These are phyloP conservation scores for Carassius gibelio DNA, from an alignment of 2,113 vertebrate genomes.

Conservation along the genomic window DNA sequence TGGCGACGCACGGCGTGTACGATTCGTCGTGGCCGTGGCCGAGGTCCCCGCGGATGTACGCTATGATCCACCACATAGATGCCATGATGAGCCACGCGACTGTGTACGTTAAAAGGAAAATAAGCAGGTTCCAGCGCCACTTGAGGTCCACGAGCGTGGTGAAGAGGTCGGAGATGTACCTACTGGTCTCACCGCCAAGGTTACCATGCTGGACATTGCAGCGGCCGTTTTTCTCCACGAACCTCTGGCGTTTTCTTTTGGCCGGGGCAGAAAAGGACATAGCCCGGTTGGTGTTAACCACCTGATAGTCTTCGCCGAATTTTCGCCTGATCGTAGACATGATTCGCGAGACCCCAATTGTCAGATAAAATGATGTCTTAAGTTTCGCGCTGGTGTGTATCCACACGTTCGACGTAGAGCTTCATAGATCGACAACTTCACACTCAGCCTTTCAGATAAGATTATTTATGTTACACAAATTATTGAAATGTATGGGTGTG, in stretches of 20 bases:
- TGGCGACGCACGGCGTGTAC: conserved; percentile 85
- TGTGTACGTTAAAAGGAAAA: conserved; percentile 87
- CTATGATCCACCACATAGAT: conserved; percentile 90
- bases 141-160: conserved; percentile 90
- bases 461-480: background rate
- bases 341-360: background rate
- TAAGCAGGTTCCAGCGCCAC: conserved; percentile 90
- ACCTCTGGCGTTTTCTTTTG: conserved; percentile 83
- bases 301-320: conserved; percentile 85
- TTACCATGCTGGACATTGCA: conserved; percentile 90
- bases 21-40: conserved; percentile 73
- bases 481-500: background rate
- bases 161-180: conserved; percentile 86
- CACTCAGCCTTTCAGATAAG: background rate
- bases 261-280: conserved; percentile 72
- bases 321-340: conserved; percentile 83
- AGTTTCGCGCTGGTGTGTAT: conserved; percentile 1
- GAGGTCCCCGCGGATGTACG: conserved; percentile 84
- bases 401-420: background rate
- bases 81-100: conserved; percentile 90
- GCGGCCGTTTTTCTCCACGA: conserved; percentile 89
- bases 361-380: conserved; percentile 9
- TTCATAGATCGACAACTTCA: conserved; percentile 2
- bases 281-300: conserved; percentile 73
- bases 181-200: conserved; percentile 84